Evolutionary conservation across 1,140 invertebrate genomes (phyloP), one percentile per base, ranked within the genome.

Genomic region (Reticulitermes speratus): DNA sequence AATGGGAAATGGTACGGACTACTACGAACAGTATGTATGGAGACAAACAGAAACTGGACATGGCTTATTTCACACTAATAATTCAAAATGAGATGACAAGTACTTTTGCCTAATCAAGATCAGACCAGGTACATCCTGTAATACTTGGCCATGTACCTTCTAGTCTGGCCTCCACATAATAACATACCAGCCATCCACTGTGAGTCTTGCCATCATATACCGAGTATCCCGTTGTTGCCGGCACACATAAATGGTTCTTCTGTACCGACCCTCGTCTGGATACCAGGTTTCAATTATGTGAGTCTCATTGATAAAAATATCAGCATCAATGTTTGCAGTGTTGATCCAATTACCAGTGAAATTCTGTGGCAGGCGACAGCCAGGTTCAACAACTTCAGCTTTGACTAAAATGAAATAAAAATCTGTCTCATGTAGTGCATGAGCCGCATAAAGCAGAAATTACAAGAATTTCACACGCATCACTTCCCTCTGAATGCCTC

Each of bases 311-410:
- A 99, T 98, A 25, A 94, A 93, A 2, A 99, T 95, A 91, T 98
- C 97, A 3, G 97, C 97, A 91, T 99, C 97, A 87, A 98, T 96
- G 89, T 99, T 98, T 0, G 97, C 98, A 1, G 98, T 99, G 88
- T 99, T 99, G 38, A 99, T 97, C 98, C 98, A 99, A 59, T 96
- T 94, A 19, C 98, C 98, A 6, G 95, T 95, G 90, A 98, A 98
- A 90, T 99, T 99, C 91, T 97, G 95, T 0, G 98, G 97, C 83
- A 99, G 91, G 69, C 96, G 94, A 90, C 98, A 99, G 9, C 96
- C 96, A 21, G 98, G 96, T 86, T 96, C 95, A 0, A 99, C 96
- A 23, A 96, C 94, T 92, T 98, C 97, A 0, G 96, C 90, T 90
- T 96, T 96, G 14, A 95, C 95, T 95, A 89, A 88, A 92, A 92